Percentiles rank a stretch among this genome's conserved stretches.
These are phyloP conservation scores for Ariopsis seemanni DNA, from an alignment of 2,113 vertebrate genomes.

Conservation along the genomic window DNA sequence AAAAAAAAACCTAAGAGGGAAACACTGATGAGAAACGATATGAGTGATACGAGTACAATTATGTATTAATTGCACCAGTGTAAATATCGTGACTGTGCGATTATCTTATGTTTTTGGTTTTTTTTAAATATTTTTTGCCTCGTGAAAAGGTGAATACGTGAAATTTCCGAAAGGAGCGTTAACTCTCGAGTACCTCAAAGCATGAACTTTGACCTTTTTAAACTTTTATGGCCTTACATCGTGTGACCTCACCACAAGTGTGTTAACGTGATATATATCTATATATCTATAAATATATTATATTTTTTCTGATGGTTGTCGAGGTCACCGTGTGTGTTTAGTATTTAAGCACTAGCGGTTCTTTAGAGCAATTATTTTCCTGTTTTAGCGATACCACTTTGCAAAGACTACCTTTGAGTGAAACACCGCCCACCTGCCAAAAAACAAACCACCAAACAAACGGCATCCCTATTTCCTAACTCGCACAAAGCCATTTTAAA, in stretches of 20 bases:
- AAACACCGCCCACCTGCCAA: constrained; percentile 36
- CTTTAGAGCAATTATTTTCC: constrained; percentile 29
- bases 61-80: constrained; percentile 55
- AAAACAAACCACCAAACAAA: constrained; percentile 45
- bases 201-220: constrained; percentile 77
- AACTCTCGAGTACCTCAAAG: constrained; percentile 84
- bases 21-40: too few species aligned
- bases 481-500: constrained; percentile 74
- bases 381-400: constrained; percentile 66
- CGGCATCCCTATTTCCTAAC: constrained; percentile 61
- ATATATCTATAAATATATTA: constrained; percentile 8
- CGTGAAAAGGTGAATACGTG: constrained; percentile 40
- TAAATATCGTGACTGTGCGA: constrained; percentile 67
- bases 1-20: not conserved
- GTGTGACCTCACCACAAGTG: constrained; percentile 73
- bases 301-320: constrained; percentile 50
- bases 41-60: constrained; percentile 29
- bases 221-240: constrained; percentile 79
- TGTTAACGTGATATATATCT: constrained; percentile 17
- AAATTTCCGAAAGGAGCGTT: constrained; percentile 55
- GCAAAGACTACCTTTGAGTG: constrained; percentile 59
- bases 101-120: constrained; percentile 25
- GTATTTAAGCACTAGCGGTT: constrained; percentile 59
- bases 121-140: constrained; percentile 18
- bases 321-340: constrained; percentile 35